A percentile compares a stretch with the other conserved stretches of the same genome.
Conservation (phyloP, 1,140 invertebrate species). For the Sarcophaga peregrina region DNA sequence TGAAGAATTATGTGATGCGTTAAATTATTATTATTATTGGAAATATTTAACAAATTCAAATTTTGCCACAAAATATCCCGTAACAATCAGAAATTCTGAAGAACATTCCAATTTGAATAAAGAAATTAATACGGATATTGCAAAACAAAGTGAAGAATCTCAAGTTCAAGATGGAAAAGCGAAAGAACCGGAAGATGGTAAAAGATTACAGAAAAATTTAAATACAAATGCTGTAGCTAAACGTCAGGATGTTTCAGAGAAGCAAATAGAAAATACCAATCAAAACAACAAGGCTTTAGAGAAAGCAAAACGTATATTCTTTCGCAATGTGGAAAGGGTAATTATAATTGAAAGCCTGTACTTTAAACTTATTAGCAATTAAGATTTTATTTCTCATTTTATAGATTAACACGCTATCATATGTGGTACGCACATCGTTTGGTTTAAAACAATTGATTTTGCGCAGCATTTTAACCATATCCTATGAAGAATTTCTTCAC, state of each 20-base stretch:
- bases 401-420: neutral
- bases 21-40: neutral
- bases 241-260: no score
- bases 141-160: neutral
- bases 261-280: no score
- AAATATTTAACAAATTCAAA: neutral
- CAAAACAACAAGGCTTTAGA: neutral
- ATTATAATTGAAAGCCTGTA: neutral
- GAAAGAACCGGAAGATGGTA: no score
- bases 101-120: neutral
- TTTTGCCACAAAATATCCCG: neutral
- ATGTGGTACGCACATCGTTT: neutral
- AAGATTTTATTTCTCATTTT: neutral
- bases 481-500: neutral
- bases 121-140: neutral
- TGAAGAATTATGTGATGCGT: neutral
- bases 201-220: neutral
- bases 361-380: neutral
- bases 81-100: neutral
- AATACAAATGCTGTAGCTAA: neutral
- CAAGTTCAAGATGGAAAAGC: neutral
- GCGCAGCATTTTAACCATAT: neutral
- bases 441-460: constrained; percentile 18
- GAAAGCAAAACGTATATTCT: constrained; percentile 1
- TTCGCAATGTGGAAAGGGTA: neutral